A percentile compares a stretch with the other conserved stretches of the same genome.
These are phyloP conservation scores for Tapera naevia DNA, from an alignment of 2,797 vertebrate genomes.

Conservation along the genomic window DNA sequence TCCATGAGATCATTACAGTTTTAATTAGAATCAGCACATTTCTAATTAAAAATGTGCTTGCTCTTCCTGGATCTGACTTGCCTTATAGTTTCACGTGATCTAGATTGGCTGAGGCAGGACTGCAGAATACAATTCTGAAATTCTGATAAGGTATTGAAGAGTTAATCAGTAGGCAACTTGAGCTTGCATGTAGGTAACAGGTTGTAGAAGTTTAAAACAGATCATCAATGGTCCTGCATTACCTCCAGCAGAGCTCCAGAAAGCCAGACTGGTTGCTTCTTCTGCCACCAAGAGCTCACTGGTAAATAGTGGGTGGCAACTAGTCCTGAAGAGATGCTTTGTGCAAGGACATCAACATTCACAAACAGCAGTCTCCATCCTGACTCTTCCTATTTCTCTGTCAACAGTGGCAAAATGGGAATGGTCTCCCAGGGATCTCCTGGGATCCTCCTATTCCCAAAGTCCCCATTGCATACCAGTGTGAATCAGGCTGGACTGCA, in stretches of 20 bases:
- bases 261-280: not conserved
- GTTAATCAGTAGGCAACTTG: not conserved
- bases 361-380: not conserved
- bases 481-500: not conserved
- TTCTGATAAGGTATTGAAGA: not conserved
- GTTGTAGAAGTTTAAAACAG: not conserved
- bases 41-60: not conserved
- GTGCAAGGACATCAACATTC: not conserved
- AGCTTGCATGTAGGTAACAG: not conserved
- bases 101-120: not conserved
- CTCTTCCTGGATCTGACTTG: not conserved
- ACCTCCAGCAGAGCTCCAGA: not conserved
- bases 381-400: not conserved
- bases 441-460: not conserved
- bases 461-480: not conserved
- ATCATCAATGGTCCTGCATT: not conserved
- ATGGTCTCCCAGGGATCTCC: not conserved
- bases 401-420: not conserved
- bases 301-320: not conserved
- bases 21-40: constrained; percentile 20
- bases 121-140: not conserved
- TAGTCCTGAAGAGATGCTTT: not conserved
- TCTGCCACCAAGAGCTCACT: not conserved
- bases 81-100: not conserved
- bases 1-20: constrained; percentile 17